Evolutionary conservation across 2,797 vertebrate genomes (phyloP), one percentile per base, ranked within the genome.

Genomic region (Decapterus maruadsi): DNA sequence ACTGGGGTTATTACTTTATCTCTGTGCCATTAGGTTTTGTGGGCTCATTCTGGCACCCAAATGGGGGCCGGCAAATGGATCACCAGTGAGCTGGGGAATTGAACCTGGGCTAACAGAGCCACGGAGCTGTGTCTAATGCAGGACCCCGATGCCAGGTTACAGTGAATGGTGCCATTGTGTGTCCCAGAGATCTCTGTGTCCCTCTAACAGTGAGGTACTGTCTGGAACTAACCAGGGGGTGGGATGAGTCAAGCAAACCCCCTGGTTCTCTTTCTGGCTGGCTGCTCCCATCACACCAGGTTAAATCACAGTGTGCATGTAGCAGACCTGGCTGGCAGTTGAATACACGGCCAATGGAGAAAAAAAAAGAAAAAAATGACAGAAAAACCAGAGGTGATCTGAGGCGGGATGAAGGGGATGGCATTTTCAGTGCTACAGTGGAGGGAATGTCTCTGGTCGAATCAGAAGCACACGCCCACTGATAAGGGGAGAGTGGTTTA

Each of bases 121-220:
- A 82, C 17, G 8, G 88, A 91, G 84, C 90, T 89, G 90, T 90
- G 91, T 87, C 90, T 92, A 92, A 93, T 91, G 83, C 87, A 68
- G 70, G 82, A 62, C 61, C 81, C 68, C 12, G 66, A 81, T 87
- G 87, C 89, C 90, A 90, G 89, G 78, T 87, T 75, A 70, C 72
- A 4, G 45, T 93, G 85, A 94, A 94, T 92, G 63, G 72, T 60
- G 76, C 87, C 82, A 92, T 92, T 94, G 91, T 92, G 85, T 83
- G 76, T 80, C 86, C 82, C 80, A 36, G 81, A 72, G 84, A 84
- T 83, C 81, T 84, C 71, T 59, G 79, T 86, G 83, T 85, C 84
- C 77, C 87, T 76, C 68, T 40, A 85, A 93, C 91, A 93, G 85
- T 85, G 91, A 87, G 82, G 74, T 84, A 83, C 88, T 93, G 90